phyloP scores from a whole-genome alignment of 2,888 invertebrate genomes.

The Hesperia comma region DNA sequence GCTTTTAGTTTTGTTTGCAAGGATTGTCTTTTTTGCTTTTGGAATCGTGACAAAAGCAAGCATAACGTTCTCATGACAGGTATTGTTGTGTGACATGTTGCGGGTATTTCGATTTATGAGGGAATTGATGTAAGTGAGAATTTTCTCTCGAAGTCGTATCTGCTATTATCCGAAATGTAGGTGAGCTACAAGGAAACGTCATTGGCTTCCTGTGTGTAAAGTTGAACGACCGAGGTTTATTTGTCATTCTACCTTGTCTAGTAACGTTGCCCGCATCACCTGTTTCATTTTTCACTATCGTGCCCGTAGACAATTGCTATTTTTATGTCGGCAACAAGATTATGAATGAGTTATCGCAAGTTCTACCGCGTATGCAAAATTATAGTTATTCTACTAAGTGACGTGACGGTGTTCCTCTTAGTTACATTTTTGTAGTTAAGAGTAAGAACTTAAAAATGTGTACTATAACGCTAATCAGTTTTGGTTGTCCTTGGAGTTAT shows the following conservation, averaged over 20 bases:
- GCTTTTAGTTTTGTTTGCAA: constrained; percentile 26
- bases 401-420: neutral
- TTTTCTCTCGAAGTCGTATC: constrained; percentile 19
- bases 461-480: no score
- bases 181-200: constrained; percentile 28
- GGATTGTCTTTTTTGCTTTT: constrained; percentile 24
- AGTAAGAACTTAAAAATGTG: no score
- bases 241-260: constrained; percentile 67
- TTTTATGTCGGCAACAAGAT: constrained; percentile 62
- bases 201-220: constrained; percentile 39
- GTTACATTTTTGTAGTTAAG: no score
- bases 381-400: constrained; percentile 4
- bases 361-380: constrained; percentile 2
- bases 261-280: constrained; percentile 63
- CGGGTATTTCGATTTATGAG: constrained; percentile 38
- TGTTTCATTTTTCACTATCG: constrained; percentile 75
- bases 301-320: constrained; percentile 61
- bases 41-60: constrained; percentile 35
- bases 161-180: constrained; percentile 22
- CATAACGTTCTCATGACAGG: constrained; percentile 12
- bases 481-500: no score
- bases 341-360: constrained; percentile 65
- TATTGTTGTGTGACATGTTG: constrained; percentile 36
- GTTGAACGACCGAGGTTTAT: constrained; percentile 53
- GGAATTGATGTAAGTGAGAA: constrained; percentile 26